A percentile compares a stretch with the other conserved stretches of the same genome.
Evolutionary conservation across 2,113 vertebrate species (phyloP).

Genomic region (Myanophis thanlyinensis): DNA sequence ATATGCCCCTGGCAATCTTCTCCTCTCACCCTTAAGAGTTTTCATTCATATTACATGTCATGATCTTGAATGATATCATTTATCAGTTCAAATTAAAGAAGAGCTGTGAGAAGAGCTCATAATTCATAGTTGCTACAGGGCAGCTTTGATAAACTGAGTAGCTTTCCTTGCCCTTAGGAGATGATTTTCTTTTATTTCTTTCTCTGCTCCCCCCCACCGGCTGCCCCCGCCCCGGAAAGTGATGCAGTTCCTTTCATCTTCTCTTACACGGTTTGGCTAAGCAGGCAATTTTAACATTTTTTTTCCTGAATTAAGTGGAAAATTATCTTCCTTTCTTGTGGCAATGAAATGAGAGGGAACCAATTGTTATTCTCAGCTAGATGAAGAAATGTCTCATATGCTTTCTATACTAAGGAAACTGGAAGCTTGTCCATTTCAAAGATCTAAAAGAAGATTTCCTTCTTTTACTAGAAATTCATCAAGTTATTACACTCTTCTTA

Average conservation of each 20-base stretch:
- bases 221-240: not conserved
- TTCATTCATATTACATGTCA: conserved; percentile 27
- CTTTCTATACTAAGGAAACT: not conserved
- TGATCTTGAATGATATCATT: conserved; percentile 36
- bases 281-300: conserved; percentile 17
- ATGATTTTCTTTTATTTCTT: not conserved
- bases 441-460: not conserved
- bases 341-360: not conserved
- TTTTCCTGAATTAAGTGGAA: conserved; percentile 7
- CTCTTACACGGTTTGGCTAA: conserved; percentile 26
- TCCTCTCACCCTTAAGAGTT: not conserved
- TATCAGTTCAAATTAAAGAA: conserved; percentile 42
- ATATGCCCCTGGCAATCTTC: conserved; percentile 27
- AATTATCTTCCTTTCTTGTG: not conserved
- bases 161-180: conserved; percentile 38
- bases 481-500: not conserved
- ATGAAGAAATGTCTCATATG: not conserved
- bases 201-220: not conserved
- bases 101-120: conserved; percentile 40
- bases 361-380: not conserved
- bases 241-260: conserved; percentile 44
- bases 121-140: conserved; percentile 44
- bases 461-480: not conserved
- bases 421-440: not conserved
- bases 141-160: conserved; percentile 30